phyloP scores from a whole-genome alignment of 2,113 vertebrate genomes.

The Typhlomys cinereus region DNA sequence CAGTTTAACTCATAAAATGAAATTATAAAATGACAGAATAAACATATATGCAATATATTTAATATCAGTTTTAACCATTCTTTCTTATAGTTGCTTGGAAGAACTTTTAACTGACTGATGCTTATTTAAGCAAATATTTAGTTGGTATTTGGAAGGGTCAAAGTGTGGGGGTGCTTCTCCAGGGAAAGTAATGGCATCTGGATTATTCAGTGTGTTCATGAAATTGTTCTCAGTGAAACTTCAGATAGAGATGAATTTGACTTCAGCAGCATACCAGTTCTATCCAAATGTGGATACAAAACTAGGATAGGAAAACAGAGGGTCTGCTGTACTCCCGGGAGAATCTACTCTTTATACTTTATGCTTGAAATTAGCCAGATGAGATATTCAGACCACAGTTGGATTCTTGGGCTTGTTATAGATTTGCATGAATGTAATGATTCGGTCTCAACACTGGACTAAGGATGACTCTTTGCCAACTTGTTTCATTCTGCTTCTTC shows the following conservation, averaged over 20 bases:
- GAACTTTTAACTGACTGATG: background rate
- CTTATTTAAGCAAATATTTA: background rate
- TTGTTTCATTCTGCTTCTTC: background rate
- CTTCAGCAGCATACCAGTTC: background rate
- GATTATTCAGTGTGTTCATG: background rate
- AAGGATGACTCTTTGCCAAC: background rate
- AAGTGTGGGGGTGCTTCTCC: background rate
- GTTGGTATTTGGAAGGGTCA: background rate
- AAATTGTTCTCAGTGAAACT: background rate
- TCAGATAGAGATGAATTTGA: background rate
- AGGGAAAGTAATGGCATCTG: background rate
- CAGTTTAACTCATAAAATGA: slow-evolving; percentile 20
- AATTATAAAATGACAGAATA: background rate
- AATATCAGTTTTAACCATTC: background rate
- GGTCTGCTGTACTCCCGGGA: background rate
- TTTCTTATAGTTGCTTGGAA: background rate
- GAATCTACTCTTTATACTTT: background rate
- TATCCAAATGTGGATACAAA: background rate
- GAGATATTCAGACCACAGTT: background rate
- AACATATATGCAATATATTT: background rate
- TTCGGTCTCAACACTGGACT: background rate
- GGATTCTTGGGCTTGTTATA: background rate
- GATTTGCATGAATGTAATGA: slow-evolving; percentile 17
- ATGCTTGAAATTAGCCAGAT: background rate
- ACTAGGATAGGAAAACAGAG: background rate